These are phyloP conservation scores for Coreoperca whiteheadi DNA, from an alignment of 2,113 vertebrate species.

Conservation along the genomic window DNA sequence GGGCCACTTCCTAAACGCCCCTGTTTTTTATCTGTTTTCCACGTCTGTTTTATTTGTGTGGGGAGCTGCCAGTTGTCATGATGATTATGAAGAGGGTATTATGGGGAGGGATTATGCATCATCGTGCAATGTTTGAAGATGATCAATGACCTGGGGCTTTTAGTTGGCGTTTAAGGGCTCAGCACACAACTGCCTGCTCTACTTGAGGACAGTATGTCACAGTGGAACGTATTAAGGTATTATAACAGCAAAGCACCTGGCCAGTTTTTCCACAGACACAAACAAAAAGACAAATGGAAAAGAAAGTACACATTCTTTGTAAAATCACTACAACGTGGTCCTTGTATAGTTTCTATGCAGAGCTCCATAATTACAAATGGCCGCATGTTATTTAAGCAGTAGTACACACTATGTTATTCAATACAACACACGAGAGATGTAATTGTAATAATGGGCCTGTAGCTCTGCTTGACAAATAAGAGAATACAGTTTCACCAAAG, in stretches of 20 bases:
- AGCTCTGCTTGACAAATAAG: neutral
- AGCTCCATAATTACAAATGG: neutral
- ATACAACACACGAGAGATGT: neutral
- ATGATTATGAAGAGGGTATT: slow-evolving; percentile 80
- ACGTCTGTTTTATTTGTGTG: slow-evolving; percentile 69
- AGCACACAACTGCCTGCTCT: slow-evolving; percentile 22
- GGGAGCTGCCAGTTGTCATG: slow-evolving; percentile 70
- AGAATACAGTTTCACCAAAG: neutral
- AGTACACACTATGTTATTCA: neutral
- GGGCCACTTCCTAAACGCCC: slow-evolving; percentile 77
- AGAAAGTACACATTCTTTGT: neutral
- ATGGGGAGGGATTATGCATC: slow-evolving; percentile 74
- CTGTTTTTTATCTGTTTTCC: slow-evolving; percentile 60
- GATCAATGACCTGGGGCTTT: slow-evolving; percentile 76
- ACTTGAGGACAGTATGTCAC: slow-evolving; percentile 7
- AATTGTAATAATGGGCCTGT: neutral
- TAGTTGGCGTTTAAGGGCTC: slow-evolving; percentile 59
- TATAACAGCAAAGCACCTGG: neutral
- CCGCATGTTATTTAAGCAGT: neutral
- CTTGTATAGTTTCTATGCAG: neutral
- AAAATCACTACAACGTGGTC: neutral
- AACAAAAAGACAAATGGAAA: neutral
- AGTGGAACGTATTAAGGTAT: slow-evolving; percentile 16
- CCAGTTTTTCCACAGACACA: neutral
- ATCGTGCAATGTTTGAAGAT: slow-evolving; percentile 68